Evolutionary conservation across 2,888 invertebrate species (phyloP), one percentile per base, ranked within the genome.

Genomic region (Chalcis sispes): DNA sequence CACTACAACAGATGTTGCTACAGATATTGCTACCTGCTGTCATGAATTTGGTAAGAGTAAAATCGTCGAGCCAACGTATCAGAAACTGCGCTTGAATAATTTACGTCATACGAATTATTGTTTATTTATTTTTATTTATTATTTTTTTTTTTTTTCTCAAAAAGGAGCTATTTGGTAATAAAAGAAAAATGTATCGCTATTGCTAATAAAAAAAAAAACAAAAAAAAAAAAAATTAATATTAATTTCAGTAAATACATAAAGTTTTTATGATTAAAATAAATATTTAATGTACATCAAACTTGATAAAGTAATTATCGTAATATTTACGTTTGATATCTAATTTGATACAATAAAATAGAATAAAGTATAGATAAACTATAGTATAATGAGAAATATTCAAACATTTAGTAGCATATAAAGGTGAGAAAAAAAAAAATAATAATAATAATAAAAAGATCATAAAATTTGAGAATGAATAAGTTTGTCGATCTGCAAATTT

Each of bases 11-110:
- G 79, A 77, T 70, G 77, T 80, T 81, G 77, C 78, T 80, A 79
- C 77, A 46, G 76, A 69, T 78, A 75, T 74, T 79, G 74, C 72
- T 80, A 72, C 72, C 76, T 73, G 79, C 81, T 81, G 81, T 77
- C 78, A 73, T 80, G 72, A 80, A 52, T 80, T 82, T 74, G 81
- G 82, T 81, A 82, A 82, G 82, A 80, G 62, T 74, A 42, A 54
- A 69, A 77, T 78, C 74, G 74, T 65, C 67, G 58, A 74, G 69
- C 72, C 65, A 67, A 70, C 20, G 42, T 23, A 48, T 52, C 10
- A n/a, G 10, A 62, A 74, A 36, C 59, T 62, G 52, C 52, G 50
- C 15, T 70, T 40, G 36, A 61, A 61, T 70, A 23, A 42, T n/a
- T n/a, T n/a, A n/a, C 42, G 36, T 36, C 7, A 42, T 13, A 42